Conservation (phyloP, 2,113 vertebrate genomes). For the Phrynosoma platyrhinos region DNA sequence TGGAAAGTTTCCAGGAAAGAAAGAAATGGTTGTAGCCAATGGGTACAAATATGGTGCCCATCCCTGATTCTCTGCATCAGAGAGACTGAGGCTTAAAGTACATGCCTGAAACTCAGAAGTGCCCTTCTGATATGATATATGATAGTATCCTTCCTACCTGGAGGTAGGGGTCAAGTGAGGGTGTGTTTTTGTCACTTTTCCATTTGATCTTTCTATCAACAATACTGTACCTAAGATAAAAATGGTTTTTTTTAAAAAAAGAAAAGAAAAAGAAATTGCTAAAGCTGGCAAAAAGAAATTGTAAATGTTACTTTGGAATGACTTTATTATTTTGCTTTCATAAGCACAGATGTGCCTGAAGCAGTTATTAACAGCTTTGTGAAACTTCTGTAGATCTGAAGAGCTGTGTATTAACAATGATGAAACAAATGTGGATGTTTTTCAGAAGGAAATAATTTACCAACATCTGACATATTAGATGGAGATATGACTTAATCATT, state of each 20-base stretch:
- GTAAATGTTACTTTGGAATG: not conserved
- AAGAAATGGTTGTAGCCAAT: too few relatives aligned
- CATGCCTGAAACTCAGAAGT: too few relatives aligned
- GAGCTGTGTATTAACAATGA: not conserved
- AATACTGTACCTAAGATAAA: not conserved
- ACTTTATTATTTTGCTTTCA: too few relatives aligned
- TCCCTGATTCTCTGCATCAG: too few relatives aligned
- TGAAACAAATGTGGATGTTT: not conserved
- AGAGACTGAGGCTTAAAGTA: too few relatives aligned
- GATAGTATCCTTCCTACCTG: not conserved
- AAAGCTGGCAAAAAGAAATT: too few relatives aligned
- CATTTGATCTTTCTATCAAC: not conserved
- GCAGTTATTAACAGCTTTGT: not conserved
- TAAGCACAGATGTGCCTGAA: not conserved
- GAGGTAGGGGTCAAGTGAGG: too few relatives aligned
- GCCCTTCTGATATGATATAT: too few relatives aligned
- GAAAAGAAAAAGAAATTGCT: too few relatives aligned
- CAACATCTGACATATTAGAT: not conserved
- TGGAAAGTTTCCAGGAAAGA: too few relatives aligned
- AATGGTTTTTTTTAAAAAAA: not conserved
- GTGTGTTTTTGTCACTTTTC: not conserved
- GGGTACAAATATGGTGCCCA: too few relatives aligned
- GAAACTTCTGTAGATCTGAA: not conserved
- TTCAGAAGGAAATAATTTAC: not conserved
- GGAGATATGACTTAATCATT: not conserved